Evolutionary conservation across 2,113 vertebrate genomes (phyloP), one percentile per base, ranked within the genome.

Genomic region (Lucifuga dentata): DNA sequence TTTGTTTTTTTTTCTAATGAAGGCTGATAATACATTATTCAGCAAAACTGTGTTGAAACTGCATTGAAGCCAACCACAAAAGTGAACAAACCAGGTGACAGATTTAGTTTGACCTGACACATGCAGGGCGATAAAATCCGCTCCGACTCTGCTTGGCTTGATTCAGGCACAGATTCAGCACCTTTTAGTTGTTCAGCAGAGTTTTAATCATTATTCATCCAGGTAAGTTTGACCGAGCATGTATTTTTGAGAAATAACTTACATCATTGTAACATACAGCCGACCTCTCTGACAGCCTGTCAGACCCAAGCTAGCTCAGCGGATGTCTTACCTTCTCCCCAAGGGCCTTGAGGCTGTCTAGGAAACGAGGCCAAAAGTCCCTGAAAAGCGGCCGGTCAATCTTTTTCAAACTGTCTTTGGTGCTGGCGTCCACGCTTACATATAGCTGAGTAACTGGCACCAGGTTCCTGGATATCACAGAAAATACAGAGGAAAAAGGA

Each of bases 301-400:
- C 8, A 32, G 19, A 49, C 16, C 16, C 5, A 40, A 52, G 62
- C n/a, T 3, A 3, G 12, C 13, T 24, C 32, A 24, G 26, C 0
- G 10, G 1, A 12, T 11, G 46, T 48, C 83, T 74, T 89, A 99
- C 98, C 95, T 99, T 99, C 88, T 95, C 93, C 81, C 95, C 94
- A 55, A 99, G 92, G n/a, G 96, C 96, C 85, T 83, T 93, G 41
- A 99, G 93, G 86, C 97, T 95, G 81, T 95, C 94, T 1, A 96
- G 88, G 81, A 98, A 98, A n/a, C 97, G 93, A 5, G 93, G 92
- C 98, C 98, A 99, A 92, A 97, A 99, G 85, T 98, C 96, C 83
- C 93, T 97, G 89, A 99, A 99, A 79, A 99, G 96, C 0, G 97
- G 98, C 11, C 95, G 93, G 81, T 99, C 98, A 0, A 99, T 98